Conservation (phyloP, 2,113 vertebrate species). For the Pyxicephalus adspersus region DNA sequence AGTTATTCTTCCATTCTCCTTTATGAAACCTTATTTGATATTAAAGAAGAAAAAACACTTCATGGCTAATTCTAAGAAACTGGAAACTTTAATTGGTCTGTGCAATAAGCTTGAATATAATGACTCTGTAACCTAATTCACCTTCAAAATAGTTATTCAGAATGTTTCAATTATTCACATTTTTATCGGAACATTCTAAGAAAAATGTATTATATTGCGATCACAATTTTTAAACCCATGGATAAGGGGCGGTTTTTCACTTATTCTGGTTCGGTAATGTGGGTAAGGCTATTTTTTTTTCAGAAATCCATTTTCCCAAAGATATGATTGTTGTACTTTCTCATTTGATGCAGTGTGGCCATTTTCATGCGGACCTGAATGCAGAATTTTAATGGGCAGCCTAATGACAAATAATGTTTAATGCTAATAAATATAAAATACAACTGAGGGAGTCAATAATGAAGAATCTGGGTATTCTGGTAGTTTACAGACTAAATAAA, state of each 20-base stretch:
- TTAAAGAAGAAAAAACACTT: slow-evolving; percentile 2
- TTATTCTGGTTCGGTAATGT: not conserved
- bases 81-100: slow-evolving; percentile 29
- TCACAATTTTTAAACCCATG: not conserved
- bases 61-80: not conserved
- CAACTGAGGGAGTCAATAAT: too few species aligned
- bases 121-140: slow-evolving; percentile 26
- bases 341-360: too few species aligned
- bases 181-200: not conserved
- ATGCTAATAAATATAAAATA: too few species aligned
- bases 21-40: slow-evolving; percentile 17
- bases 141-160: slow-evolving; percentile 33
- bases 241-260: not conserved
- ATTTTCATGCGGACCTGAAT: too few species aligned
- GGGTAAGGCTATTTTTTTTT: too few species aligned
- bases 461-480: too few species aligned
- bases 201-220: not conserved
- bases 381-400: too few species aligned
- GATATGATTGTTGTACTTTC: too few species aligned
- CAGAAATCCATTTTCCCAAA: too few species aligned
- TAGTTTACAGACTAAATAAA: too few species aligned
- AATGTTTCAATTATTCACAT: slow-evolving; percentile 40
- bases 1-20: slow-evolving; percentile 10
- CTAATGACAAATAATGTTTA: too few species aligned
- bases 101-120: slow-evolving; percentile 29